Evolutionary conservation across 2,888 invertebrate species (phyloP), one percentile per base, ranked within the genome.

Genomic region (Drosophila trichaetosa): DNA sequence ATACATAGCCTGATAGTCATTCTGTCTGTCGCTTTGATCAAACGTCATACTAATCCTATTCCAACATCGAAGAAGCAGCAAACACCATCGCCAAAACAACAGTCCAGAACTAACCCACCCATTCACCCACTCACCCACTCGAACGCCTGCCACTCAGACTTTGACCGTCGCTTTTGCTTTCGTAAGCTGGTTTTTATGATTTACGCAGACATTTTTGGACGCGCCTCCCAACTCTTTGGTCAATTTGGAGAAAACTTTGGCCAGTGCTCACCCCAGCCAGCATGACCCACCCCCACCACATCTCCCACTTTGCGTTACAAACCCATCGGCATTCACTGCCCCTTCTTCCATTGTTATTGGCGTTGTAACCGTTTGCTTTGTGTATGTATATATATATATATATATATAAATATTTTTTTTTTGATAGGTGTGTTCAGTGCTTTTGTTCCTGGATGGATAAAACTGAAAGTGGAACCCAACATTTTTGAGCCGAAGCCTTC

Each of bases 101-200:
- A n/a, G 42, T 21, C 42, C 42, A 21, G 11, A 11, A 11, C n/a
- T 6, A 5, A 21, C 1, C 21, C 56, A n/a, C 11, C 38, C 38
- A 56, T 11, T 7, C 21, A 36, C 16, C 49, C 21, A 16, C 24
- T 34, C 57, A 31, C 24, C 64, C 59, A 29, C 21, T 33, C 27
- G 49, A 48, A 54, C 59, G 58, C 34, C 62, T 69, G 36, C 80
- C 72, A 72, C 66, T 80, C 72, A 52, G 62, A 69, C 79, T 79
- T 79, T 58, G 66, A 63, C 59, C 69, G 65, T 36, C 52, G 52
- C 49, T 64, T 51, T 64, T 60, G 38, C 69, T 72, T 69, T 67
- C 56, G 51, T 60, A 52, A 61, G 69, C 80, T 80, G 82, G 62
- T 61, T 89, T 86, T 89, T 82, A 89, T 86, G 87, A 86, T 83